Evolutionary conservation across 1,140 invertebrate genomes (phyloP), one percentile per base, ranked within the genome.

Genomic region (Bactericera cockerelli): DNA sequence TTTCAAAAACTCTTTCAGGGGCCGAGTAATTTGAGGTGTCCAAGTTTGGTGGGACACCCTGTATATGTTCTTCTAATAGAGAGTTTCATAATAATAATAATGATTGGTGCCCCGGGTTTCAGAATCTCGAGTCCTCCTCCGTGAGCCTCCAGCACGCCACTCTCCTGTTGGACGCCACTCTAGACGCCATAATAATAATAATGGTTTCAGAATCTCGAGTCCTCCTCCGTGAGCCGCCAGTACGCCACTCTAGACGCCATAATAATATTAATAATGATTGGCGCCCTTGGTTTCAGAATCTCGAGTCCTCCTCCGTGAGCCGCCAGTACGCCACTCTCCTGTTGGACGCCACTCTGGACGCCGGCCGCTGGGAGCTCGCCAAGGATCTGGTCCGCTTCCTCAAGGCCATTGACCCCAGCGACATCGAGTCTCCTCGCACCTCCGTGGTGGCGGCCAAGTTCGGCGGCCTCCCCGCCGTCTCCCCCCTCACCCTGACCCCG

Each of bases 331-430:
- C 95, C 0, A 96, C 93, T 1, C 77, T 93, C 63, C 73, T 99
- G n/a, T 73, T 99, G 21, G 93, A 98, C 69, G 90, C 93, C 13
- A 90, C 95, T 1, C 69, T 98, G 36, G 88, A 95, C 65, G 80
- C 86, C 63, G 81, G 86, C 39, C 82, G 89, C 69, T 98, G 93
- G 93, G 90, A 94, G 70, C 74, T 98, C 14, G 93, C 91, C 2
- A 87, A 90, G 69, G 94, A 98, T 72, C 75, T 98, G 8, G 89
- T 95, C 19, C 77, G 95, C 14, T 98, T 98, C 73, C 76, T 98
- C 0, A 82, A 87, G 68, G 90, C 92, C 8, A 98, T 98, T 65
- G 89, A 92, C 80, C 89, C 89, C 1, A 90, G 87, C 68, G 89
- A 93, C 69, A 86, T 88, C 3, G 89, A 92, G 68, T 87, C 86